Percentiles rank a stretch among this genome's conserved stretches.
These are phyloP conservation scores for Peucedramus taeniatus DNA, from an alignment of 2,113 vertebrate species.

Conservation along the genomic window DNA sequence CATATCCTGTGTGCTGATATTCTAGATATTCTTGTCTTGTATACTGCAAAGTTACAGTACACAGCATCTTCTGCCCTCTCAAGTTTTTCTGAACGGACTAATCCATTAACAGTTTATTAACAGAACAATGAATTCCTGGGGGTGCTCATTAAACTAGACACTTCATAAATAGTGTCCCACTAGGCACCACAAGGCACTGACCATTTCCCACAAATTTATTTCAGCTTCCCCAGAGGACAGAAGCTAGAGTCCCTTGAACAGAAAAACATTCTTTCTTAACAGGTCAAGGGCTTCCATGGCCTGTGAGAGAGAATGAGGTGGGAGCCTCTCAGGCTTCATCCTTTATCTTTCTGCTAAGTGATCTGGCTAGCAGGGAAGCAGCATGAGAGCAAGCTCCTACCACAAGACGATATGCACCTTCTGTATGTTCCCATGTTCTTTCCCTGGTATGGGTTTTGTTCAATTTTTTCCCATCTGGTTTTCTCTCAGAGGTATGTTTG, in stretches of 20 bases:
- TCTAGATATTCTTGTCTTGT: background rate
- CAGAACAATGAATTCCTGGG: background rate
- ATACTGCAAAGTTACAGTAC: background rate
- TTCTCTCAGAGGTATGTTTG: background rate
- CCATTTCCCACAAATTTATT: background rate
- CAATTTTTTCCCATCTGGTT: accelerated
- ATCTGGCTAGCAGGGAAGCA: background rate
- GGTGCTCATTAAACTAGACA: background rate
- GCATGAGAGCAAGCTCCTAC: background rate
- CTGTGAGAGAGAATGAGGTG: background rate
- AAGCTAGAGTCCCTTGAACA: background rate
- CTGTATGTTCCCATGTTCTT: background rate
- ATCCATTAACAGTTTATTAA: background rate
- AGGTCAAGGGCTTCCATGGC: background rate
- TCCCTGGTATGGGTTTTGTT: background rate
- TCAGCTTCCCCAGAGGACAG: background rate
- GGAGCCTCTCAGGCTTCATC: background rate
- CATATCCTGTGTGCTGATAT: background rate
- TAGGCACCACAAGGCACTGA: background rate
- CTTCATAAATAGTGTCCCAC: background rate
- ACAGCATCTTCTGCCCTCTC: background rate
- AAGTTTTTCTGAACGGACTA: background rate
- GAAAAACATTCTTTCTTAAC: background rate
- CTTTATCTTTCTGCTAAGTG: background rate
- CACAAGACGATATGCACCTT: background rate